Percentiles rank a stretch among this genome's conserved stretches.
Evolutionary conservation across 2,888 invertebrate genomes (phyloP).

Genomic region (Tholera decimalis): DNA sequence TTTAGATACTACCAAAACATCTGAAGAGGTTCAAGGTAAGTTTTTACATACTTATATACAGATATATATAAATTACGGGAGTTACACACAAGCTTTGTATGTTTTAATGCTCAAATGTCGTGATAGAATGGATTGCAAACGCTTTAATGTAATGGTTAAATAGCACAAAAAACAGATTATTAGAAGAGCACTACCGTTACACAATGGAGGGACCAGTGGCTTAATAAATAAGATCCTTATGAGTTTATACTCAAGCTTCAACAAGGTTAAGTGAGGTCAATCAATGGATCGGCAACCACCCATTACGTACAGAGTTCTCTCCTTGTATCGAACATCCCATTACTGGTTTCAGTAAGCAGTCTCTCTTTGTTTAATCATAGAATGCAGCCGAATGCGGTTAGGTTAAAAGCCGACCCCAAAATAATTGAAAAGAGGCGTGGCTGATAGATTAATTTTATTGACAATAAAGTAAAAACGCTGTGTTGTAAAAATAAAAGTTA

Average conservation of each 20-base stretch:
- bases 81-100: no score
- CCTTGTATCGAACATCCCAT: not conserved
- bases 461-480: no score
- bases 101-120: conserved; percentile 20
- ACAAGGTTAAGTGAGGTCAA: not conserved
- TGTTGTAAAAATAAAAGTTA: not conserved
- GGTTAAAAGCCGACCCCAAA: not conserved
- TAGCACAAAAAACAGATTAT: not conserved
- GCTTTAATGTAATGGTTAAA: conserved; percentile 11
- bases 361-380: not conserved
- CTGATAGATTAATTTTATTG: not conserved
- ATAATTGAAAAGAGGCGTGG: not conserved
- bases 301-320: not conserved
- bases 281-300: not conserved
- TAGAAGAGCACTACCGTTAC: not conserved
- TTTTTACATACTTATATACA: conserved; percentile 3
- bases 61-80: conserved; percentile 46
- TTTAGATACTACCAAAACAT: conserved; percentile 53
- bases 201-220: not conserved
- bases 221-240: not conserved
- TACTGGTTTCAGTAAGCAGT: not conserved
- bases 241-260: not conserved
- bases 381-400: not conserved
- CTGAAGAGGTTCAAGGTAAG: conserved; percentile 52
- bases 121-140: conserved; percentile 15